Base-by-base conservation (phyloP, 2,797 vertebrate species). In the Monodelphis domestica region DNA sequence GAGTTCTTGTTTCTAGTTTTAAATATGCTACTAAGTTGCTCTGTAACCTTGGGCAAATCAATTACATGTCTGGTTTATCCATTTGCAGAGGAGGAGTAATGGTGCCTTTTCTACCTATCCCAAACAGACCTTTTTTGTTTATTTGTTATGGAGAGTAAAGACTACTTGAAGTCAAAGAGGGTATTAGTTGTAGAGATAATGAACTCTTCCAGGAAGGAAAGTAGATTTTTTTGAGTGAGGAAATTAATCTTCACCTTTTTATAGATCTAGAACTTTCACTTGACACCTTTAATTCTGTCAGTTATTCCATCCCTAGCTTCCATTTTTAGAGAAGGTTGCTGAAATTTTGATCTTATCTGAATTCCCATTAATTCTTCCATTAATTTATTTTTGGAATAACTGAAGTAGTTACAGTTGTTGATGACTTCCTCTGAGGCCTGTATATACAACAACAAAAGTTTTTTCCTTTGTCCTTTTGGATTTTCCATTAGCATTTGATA, bases 381-480 rank as follows among this genome's bases (percentile, higher is more conserved):
- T 78, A 91, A 88, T 95, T 93, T 94, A 87, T 95, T 92, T 93
- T 93, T 38, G 78, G 53, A 88, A 90, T 88, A 56, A 95, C 54
- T 95, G 1, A 12, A 51, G 89, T 90, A 91, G 70, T 93, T 95
- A 92, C 29, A 63, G 1, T 94, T 93, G 89, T n/a, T 87, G 53
- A 91, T 24, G 88, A 88, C 12, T 89, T 78, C 51, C 57, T 84
- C 45, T 87, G 17, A 89, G 26, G 33, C 45, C 6, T 24, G 2
- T 21, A 38, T 38, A 38, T 38, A 70, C n/a, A 24, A 87, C 70
- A 1, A 26, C 59, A 78, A 87, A 51, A 14, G n/a, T 88, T 78
- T 26, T 92, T 52, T 38, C 29, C 28, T 63, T 93, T 90, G n/a
- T 89, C 56, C 33, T 91, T 84, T 92, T 94, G 88, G 38, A 53